Percentiles rank a stretch among this genome's conserved stretches.
phyloP scores from a whole-genome alignment of 2,113 vertebrate species.

The Rhagologus leucostigma region DNA sequence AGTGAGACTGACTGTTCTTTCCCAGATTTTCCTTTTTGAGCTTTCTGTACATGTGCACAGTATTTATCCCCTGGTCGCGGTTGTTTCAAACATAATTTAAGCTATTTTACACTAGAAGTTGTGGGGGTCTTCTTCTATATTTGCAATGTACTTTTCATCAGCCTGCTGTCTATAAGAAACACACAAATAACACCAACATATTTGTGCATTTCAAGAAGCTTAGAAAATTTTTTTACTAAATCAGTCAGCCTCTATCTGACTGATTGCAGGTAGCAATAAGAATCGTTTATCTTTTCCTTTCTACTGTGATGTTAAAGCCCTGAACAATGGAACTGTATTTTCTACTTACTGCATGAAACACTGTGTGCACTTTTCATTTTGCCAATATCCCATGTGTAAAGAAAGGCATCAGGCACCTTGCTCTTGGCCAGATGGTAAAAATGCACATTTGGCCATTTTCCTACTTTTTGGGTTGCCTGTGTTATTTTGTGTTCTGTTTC shows the following conservation, averaged over 20 bases:
- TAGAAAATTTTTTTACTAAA: not conserved
- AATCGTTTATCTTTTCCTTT: not conserved
- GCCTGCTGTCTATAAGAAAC: not conserved
- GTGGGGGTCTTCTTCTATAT: not conserved
- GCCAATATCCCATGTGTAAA: not conserved
- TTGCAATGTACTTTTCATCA: not conserved
- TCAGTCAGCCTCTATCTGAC: not conserved
- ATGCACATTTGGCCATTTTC: constrained; percentile 4
- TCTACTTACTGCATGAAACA: not conserved
- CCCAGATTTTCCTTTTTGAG: not conserved
- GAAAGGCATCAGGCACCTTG: constrained; percentile 16
- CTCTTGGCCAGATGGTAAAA: constrained; percentile 31
- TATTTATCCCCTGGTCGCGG: not conserved
- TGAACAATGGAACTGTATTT: not conserved
- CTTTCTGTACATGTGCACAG: not conserved
- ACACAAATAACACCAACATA: not conserved
- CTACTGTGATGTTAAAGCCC: not conserved
- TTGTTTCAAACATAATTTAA: not conserved
- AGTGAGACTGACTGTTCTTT: not conserved
- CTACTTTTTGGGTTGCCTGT: not conserved
- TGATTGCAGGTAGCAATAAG: not conserved
- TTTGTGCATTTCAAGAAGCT: not conserved
- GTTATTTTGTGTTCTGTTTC: constrained; percentile 8
- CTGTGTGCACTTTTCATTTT: not conserved
- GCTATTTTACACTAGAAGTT: not conserved